A percentile compares a stretch with the other conserved stretches of the same genome.
Conservation (phyloP, 2,888 invertebrate species). For the Meiosimyza decipiens region DNA sequence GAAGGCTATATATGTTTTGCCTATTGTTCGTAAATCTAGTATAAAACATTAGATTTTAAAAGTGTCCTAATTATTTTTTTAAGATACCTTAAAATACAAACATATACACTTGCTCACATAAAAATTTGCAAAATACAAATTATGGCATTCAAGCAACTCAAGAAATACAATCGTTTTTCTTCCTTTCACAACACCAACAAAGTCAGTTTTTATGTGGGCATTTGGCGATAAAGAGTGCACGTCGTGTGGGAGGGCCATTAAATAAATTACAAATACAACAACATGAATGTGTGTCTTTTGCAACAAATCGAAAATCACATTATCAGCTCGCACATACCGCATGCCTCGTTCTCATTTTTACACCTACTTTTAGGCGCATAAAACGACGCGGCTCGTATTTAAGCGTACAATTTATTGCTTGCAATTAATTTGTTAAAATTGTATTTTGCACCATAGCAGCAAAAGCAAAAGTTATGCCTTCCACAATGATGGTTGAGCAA, state of each 20-base stretch:
- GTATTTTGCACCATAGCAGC: background rate
- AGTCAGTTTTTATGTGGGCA: background rate
- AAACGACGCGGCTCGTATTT: background rate
- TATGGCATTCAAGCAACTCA: slow-evolving; percentile 25
- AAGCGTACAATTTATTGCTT: slow-evolving; percentile 54
- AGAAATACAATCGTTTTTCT: background rate
- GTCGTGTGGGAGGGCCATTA: background rate
- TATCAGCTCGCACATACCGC: background rate
- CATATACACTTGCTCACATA: background rate
- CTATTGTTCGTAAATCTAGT: too few relatives aligned
- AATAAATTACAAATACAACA: background rate
- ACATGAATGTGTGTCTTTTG: background rate
- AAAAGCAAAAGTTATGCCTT: background rate
- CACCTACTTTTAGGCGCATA: slow-evolving; percentile 12
- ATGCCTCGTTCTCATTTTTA: background rate
- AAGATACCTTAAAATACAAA: background rate
- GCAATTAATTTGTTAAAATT: slow-evolving; percentile 65
- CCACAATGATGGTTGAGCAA: slow-evolving; percentile 1
- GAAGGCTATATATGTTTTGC: too few relatives aligned
- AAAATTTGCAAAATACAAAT: slow-evolving; percentile 14
- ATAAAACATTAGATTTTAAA: too few relatives aligned
- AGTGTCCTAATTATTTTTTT: background rate
- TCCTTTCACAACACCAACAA: background rate
- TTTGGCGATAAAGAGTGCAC: background rate
- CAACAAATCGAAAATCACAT: slow-evolving; percentile 22